Evolutionary conservation across 2,888 invertebrate genomes (phyloP).

Genomic region (Drosophila mimica): DNA sequence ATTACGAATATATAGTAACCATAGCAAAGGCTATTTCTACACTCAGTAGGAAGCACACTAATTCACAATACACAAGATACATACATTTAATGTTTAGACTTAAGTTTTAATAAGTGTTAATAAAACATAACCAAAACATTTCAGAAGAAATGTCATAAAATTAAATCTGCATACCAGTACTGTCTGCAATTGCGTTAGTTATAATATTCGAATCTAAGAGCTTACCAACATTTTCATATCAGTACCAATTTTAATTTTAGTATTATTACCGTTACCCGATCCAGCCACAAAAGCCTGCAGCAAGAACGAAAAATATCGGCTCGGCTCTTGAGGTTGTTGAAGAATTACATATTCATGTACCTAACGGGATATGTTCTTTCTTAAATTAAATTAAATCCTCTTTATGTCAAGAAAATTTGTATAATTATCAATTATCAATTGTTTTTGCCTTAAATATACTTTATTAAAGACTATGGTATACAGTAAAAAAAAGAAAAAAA

Average conservation of each 20-base stretch:
- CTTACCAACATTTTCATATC: not conserved
- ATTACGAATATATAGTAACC: not conserved
- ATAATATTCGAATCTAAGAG: not conserved
- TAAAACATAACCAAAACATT: conserved; percentile 4
- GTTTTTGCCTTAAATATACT: not conserved
- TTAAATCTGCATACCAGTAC: not conserved
- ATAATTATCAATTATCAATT: not conserved
- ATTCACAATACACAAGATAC: not conserved
- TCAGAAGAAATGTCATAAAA: conserved; percentile 2
- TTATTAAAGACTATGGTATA: conserved; percentile 37
- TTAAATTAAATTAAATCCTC: not conserved
- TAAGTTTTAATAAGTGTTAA: conserved; percentile 1
- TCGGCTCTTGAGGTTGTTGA: not conserved
- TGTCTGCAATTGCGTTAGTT: not conserved
- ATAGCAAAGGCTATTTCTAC: not conserved
- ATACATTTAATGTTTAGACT: not conserved
- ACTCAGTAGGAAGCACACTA: not conserved
- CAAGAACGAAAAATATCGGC: not conserved
- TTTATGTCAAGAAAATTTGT: not conserved
- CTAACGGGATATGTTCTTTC: not conserved
- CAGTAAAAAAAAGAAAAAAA: conserved; percentile 19
- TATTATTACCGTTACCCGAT: not conserved
- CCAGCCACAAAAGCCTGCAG: not conserved
- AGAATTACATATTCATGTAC: not conserved
- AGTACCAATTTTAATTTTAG: not conserved